Evolutionary conservation across 2,888 invertebrate genomes (phyloP), one percentile per base, ranked within the genome.

Genomic region (Drosophila robusta): DNA sequence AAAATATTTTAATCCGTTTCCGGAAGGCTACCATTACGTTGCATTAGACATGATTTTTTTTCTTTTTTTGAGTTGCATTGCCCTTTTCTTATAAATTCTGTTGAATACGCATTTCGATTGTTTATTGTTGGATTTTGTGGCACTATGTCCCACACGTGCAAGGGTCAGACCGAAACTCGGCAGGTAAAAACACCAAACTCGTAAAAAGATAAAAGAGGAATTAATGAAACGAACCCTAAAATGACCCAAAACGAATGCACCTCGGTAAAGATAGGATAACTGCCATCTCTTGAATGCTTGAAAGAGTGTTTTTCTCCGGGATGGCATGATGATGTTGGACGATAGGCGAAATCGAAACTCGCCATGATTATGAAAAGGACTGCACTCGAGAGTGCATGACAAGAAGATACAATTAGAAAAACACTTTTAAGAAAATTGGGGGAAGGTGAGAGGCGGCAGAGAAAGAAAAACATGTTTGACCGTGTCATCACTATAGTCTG

Each of bases 121-220:
- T 64, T 22, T 55, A 63, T 86, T 73, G 75, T 71, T 82, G 71
- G 72, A 86, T 83, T 78, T 69, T 18, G 50, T 70, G 70, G 78
- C 83, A 86, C 24, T 74, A 12, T 65, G 78, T 79, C 80, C 80
- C 87, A 90, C 90, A 90, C 90, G 90, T 90, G 90, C 91, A 90
- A 89, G 90, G 90, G 89, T 90, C 90, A 87, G 72, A 73, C 22
- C 22, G 47, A 68, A 57, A 52, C 39, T 42, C 58, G 47, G 66
- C 89, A 89, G 90, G 89, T 89, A 89, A 34, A 65, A 72, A 76
- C 60, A 67, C 72, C 63, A 68, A 61, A 64, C 56, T 61, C 58
- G 65, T 62, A 69, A 75, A 79, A 66, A 67, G 57, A 80, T 76
- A 78, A 87, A 73, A 84, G 67, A 72, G 75, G 75, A 80, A 70